These are phyloP conservation scores for Ondatra zibethicus DNA, from an alignment of 2,113 vertebrate species.

Conservation along the genomic window DNA sequence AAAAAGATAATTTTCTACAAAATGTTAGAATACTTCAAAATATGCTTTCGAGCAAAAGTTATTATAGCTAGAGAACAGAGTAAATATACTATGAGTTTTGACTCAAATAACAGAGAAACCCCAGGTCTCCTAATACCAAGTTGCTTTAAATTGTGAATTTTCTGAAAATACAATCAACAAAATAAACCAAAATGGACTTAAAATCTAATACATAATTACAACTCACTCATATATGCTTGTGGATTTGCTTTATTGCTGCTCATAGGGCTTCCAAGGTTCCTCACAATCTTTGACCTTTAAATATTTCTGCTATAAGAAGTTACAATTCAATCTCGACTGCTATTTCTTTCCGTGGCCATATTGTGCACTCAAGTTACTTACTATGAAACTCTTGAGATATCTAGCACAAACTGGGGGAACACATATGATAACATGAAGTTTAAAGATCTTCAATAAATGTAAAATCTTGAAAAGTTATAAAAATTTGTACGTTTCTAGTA, in stretches of 20 bases:
- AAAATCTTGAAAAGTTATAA: background rate
- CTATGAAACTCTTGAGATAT: background rate
- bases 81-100: background rate
- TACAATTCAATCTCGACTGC: background rate
- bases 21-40: background rate
- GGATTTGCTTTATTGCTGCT: background rate
- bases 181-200: background rate
- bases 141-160: background rate
- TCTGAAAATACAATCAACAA: background rate
- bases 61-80: background rate
- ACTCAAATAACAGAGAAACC: background rate
- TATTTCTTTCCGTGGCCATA: background rate
- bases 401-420: background rate
- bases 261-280: background rate
- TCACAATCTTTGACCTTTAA: background rate
- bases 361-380: background rate
- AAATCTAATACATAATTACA: rapidly evolving
- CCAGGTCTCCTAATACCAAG: background rate
- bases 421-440: too few relatives aligned
- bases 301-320: background rate
- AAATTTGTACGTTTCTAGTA: background rate
- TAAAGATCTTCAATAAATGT: background rate
- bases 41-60: background rate
- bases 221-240: background rate
- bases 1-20: background rate